Base-by-base conservation (phyloP, 2,797 vertebrate species). In the Champsocephalus esox region DNA sequence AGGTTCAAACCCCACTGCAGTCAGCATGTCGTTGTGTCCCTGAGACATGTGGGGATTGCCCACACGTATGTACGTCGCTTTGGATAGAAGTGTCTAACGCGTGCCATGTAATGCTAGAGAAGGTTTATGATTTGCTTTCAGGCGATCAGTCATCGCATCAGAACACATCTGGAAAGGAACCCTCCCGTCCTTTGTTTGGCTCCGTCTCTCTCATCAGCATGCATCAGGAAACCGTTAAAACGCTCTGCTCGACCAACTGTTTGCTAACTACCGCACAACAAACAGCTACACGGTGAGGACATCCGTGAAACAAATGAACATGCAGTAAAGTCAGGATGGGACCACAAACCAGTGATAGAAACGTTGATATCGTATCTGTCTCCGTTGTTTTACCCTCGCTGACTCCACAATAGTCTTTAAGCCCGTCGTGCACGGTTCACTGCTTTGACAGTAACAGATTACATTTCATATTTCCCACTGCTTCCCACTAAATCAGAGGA, bases 401-500 rank as follows among this genome's bases (percentile, higher is more conserved):
- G 55, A 61, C 16, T 64, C 2, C 49, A n/a, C 3, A 34, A 5
- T 11, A 34, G 6, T 9, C 16, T 72, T 63, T 63, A 46, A 64
- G 52, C 13, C 14, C 72, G 50, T 63, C 60, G 56, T 66, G 48
- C 46, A 41, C 48, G n/a, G 9, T 50, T 16, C 10, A 51, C 43
- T 55, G 58, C 63, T 70, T 51, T 16, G 41, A 60, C 0, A 5
- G 44, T 68, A 57, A 28, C 52, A 61, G 56, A 74, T 84, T 73
- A 17, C 17, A 66, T 75, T 75, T 74, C 0, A 19, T 45, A 59
- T 73, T 56, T 41, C 10, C 58, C 24, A 58, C 49, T 34, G 38
- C 21, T 14, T 67, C 70, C 79, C 50, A 61, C 41, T 55, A 82
- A 82, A 75, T 71, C 67, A 49, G 44, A 78, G 48, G 72, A 61